Conservation (phyloP, 1,140 invertebrate genomes). For the Saccostrea cuccullata region DNA sequence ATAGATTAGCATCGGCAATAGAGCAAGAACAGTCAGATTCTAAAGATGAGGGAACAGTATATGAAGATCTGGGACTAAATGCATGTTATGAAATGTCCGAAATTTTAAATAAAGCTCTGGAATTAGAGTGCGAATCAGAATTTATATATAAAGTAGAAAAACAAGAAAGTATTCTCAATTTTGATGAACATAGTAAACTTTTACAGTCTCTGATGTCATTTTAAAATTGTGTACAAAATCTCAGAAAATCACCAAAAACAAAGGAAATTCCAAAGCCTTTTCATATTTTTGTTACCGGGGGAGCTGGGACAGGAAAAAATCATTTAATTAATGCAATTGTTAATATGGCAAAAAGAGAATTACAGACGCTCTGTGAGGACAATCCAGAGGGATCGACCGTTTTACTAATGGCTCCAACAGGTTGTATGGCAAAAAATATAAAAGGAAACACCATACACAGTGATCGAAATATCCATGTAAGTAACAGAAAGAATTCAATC, state of each 20-base stretch:
- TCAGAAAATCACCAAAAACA: not conserved
- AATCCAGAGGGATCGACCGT: conserved; percentile 33
- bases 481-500: not conserved
- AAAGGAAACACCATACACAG: conserved; percentile 47
- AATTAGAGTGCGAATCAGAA: not conserved
- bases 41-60: not conserved
- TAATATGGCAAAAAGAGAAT: not conserved
- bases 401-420: conserved; percentile 33
- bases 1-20: not conserved
- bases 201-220: not conserved
- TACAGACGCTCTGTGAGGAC: no score
- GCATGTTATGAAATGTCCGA: not conserved
- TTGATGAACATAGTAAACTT: not conserved
- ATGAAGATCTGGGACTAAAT: not conserved
- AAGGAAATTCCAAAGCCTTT: not conserved
- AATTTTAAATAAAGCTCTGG: not conserved
- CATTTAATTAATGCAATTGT: conserved; percentile 4
- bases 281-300: not conserved
- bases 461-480: not conserved
- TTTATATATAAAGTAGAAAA: not conserved
- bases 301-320: not conserved
- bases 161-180: not conserved
- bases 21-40: not conserved
- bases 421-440: not conserved
- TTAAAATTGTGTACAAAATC: not conserved